Evolutionary conservation across 1,140 invertebrate genomes (phyloP), one percentile per base, ranked within the genome.

Genomic region (Drosophila obscura): DNA sequence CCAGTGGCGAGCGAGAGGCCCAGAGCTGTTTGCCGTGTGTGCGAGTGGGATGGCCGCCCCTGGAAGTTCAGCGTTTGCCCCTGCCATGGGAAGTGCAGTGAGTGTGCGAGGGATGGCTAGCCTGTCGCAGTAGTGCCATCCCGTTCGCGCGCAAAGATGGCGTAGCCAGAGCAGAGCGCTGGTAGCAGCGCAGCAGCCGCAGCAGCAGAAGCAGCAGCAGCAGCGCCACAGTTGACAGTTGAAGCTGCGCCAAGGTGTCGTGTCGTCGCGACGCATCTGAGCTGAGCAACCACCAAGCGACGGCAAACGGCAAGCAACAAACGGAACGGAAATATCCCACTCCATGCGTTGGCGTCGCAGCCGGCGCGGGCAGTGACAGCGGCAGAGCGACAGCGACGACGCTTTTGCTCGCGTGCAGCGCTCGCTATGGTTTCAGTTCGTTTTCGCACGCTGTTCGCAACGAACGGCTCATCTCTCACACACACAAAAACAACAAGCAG

Each of bases 381-480:
- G 56, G 45, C 71, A 46, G 50, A 63, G 50, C 15, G 67, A 60
- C 46, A 60, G 53, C 45, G n/a, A 31, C 62, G 73, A 83, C 79
- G 77, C 82, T 85, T 81, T 85, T 87, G 82, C 78, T 85, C 56
- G 69, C 78, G 69, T 87, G 83, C 83, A 79, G 59, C 76, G 75
- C 77, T 75, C 83, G 72, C 79, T 87, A 81, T 74, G 66, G 66
- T 72, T 87, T 87, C 79, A 87, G 79, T 87, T 73, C 76, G 83
- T 81, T 89, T 88, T 88, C 67, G 84, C 78, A 79, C 83, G 82
- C 67, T 69, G 72, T 71, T 51, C 82, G 87, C 74, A 87, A 71
- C 82, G 75, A 84, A 84, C 73, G 73, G 68, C 50, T 79, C 28
- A 62, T 28, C 55, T 65, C 65, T 46, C 24, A 50, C 55, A 53